These are phyloP conservation scores for Drosophila putrida DNA, from an alignment of 2,888 invertebrate species.

Conservation along the genomic window DNA sequence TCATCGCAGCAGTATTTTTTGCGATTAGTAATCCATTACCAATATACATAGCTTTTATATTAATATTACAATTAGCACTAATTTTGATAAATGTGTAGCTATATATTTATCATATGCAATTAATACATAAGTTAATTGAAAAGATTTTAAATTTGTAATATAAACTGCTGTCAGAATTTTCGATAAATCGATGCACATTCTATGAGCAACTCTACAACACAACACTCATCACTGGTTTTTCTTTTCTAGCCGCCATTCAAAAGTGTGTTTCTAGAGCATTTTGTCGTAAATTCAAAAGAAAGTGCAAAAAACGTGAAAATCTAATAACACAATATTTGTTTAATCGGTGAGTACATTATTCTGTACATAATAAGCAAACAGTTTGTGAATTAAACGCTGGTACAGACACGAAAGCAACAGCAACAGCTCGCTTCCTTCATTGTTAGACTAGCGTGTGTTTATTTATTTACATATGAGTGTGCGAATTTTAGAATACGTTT, in stretches of 20 bases:
- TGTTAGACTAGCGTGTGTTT: conserved; percentile 58
- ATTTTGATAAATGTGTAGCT: not conserved
- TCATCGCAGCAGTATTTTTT: not conserved
- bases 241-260: conserved; percentile 73
- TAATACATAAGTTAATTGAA: not conserved
- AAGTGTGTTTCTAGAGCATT: conserved; percentile 61
- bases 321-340: conserved; percentile 24
- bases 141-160: not conserved
- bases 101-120: not conserved
- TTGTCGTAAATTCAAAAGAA: conserved; percentile 57
- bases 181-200: conserved; percentile 33
- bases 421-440: conserved; percentile 31
- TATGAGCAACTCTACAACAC: conserved; percentile 43
- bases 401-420: conserved; percentile 26
- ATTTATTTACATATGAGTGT: conserved; percentile 51
- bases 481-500: not conserved
- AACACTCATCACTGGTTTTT: conserved; percentile 60
- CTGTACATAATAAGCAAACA: not conserved
- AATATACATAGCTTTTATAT: not conserved
- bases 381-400: conserved; percentile 11
- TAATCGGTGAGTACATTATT: conserved; percentile 56
- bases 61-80: not conserved
- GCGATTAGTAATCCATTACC: not conserved
- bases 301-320: conserved; percentile 28
- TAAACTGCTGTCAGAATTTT: not conserved